These are phyloP conservation scores for Monodelphis domestica DNA, from an alignment of 2,797 vertebrate species.

Conservation along the genomic window DNA sequence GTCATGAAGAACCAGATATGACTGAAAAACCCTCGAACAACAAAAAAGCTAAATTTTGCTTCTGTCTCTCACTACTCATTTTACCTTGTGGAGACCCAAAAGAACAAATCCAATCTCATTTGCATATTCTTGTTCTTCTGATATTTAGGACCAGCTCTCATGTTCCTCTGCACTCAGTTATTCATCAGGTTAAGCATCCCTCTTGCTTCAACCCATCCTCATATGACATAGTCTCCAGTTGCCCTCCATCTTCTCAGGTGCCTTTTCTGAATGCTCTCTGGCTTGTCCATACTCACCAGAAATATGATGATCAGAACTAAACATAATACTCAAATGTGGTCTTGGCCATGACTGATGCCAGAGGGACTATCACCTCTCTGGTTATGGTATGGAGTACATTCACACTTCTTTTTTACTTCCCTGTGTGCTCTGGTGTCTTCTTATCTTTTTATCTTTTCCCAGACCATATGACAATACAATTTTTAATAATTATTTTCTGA, in stretches of 20 bases:
- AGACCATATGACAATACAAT: no score
- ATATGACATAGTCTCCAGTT: background rate
- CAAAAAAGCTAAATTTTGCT: background rate
- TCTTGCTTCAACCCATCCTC: background rate
- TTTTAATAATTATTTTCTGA: no score
- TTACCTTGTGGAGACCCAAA: background rate
- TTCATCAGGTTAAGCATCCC: background rate
- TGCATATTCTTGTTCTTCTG: background rate
- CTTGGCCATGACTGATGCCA: background rate
- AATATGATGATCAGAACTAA: background rate
- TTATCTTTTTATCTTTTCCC: background rate
- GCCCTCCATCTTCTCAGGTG: background rate
- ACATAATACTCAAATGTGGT: background rate
- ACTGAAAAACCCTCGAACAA: no score
- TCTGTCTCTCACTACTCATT: background rate
- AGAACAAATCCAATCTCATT: background rate
- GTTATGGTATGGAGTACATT: background rate
- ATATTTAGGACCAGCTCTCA: background rate
- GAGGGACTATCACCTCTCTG: background rate
- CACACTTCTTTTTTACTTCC: background rate
- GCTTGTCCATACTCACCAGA: background rate
- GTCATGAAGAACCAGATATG: no score
- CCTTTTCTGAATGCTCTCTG: background rate
- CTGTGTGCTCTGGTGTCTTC: background rate
- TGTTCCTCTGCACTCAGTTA: background rate